These are phyloP conservation scores for Oxyura jamaicensis DNA, from an alignment of 2,113 vertebrate species.

Conservation along the genomic window DNA sequence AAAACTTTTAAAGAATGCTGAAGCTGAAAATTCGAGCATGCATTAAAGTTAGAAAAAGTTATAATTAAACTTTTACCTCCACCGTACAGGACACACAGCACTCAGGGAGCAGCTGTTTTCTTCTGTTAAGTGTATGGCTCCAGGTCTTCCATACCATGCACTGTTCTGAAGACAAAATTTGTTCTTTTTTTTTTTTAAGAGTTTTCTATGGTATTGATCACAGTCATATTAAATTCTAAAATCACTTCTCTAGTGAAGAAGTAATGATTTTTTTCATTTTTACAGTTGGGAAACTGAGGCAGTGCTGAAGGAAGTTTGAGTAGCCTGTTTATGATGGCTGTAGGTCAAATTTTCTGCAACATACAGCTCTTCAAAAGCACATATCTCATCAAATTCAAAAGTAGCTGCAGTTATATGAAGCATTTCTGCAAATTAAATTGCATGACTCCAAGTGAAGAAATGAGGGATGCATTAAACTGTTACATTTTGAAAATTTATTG, in stretches of 20 bases:
- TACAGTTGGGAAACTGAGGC: neutral
- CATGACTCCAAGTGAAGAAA: neutral
- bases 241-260: neutral
- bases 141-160: neutral
- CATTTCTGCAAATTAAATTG: neutral
- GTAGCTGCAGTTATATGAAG: neutral
- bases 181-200: neutral
- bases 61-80: neutral
- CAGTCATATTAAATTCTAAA: neutral
- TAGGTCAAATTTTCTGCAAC: neutral
- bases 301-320: neutral
- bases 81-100: neutral
- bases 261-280: neutral
- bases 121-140: neutral
- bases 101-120: neutral
- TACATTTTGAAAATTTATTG: neutral
- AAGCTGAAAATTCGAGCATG: neutral
- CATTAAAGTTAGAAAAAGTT: neutral
- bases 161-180: neutral
- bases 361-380: neutral
- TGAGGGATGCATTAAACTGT: neutral
- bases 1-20: neutral
- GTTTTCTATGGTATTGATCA: neutral
- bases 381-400: neutral
- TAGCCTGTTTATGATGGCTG: neutral